phyloP scores from a whole-genome alignment of 2,113 vertebrate species.

The Mobula hypostoma region DNA sequence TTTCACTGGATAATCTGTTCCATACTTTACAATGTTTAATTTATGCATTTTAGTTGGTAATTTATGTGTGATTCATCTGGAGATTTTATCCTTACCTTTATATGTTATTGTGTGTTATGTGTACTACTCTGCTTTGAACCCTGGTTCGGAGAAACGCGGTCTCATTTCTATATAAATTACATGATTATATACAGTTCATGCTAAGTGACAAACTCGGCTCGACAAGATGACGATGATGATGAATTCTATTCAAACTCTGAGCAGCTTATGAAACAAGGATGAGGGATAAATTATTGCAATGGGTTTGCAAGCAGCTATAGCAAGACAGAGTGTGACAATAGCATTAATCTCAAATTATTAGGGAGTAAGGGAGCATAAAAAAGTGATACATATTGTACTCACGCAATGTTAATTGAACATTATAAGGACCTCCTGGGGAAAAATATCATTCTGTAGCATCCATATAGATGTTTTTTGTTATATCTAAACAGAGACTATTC shows the following conservation, averaged over 20 bases:
- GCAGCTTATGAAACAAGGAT: not conserved
- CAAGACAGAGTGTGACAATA: not conserved
- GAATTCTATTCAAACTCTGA: not conserved
- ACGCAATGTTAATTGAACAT: not conserved
- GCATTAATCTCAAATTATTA: not conserved
- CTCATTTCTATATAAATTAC: no score
- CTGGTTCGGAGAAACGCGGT: no score
- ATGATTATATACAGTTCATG: no score
- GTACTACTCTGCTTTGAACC: no score
- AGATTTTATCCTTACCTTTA: no score
- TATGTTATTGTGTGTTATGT: no score
- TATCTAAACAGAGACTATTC: not conserved
- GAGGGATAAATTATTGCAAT: not conserved
- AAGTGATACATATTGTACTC: not conserved
- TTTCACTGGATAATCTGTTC: no score
- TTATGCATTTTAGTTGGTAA: no score
- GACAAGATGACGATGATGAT: no score
- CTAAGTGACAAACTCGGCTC: no score
- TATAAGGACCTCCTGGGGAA: not conserved
- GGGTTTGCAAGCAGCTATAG: not conserved
- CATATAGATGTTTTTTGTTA: not conserved
- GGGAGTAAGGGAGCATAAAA: not conserved
- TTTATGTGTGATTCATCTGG: no score
- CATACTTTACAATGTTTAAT: no score
- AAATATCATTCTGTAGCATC: not conserved